Percentiles rank a stretch among this genome's conserved stretches.
Conservation (phyloP, 2,797 vertebrate species). For the Danio choprae region DNA sequence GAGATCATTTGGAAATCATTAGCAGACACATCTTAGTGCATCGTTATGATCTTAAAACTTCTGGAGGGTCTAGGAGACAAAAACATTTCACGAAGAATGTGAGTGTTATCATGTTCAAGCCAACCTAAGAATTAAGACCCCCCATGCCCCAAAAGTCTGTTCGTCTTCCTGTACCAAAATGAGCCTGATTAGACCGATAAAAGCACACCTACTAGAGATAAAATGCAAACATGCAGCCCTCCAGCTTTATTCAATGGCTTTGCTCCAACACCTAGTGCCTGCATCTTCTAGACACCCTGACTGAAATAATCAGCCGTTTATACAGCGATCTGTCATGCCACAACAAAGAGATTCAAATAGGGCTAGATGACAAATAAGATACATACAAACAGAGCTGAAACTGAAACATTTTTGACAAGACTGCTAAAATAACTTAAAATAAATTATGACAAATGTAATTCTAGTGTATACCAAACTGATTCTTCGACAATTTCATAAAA, state of each 20-base stretch:
- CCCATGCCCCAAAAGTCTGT: slow-evolving; percentile 9
- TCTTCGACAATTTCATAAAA: too few species aligned
- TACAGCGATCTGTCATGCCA: too few species aligned
- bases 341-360: too few species aligned
- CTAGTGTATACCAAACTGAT: too few species aligned
- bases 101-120: slow-evolving; percentile 37
- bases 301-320: not conserved
- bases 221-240: slow-evolving; percentile 9
- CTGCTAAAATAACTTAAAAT: too few species aligned
- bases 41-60: slow-evolving; percentile 56
- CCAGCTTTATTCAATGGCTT: not conserved
- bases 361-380: too few species aligned
- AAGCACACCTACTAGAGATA: not conserved
- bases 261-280: not conserved
- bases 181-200: slow-evolving; percentile 38
- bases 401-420: too few species aligned
- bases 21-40: slow-evolving; percentile 40
- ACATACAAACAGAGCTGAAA: too few species aligned
- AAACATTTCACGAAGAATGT: slow-evolving; percentile 56
- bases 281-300: not conserved
- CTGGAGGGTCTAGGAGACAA: slow-evolving; percentile 52
- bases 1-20: slow-evolving; percentile 59
- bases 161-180: slow-evolving; percentile 53
- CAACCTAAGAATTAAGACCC: slow-evolving; percentile 1
- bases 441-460: too few species aligned